These are phyloP conservation scores for Zaprionus camerounensis DNA, from an alignment of 1,140 invertebrate species.

Conservation along the genomic window DNA sequence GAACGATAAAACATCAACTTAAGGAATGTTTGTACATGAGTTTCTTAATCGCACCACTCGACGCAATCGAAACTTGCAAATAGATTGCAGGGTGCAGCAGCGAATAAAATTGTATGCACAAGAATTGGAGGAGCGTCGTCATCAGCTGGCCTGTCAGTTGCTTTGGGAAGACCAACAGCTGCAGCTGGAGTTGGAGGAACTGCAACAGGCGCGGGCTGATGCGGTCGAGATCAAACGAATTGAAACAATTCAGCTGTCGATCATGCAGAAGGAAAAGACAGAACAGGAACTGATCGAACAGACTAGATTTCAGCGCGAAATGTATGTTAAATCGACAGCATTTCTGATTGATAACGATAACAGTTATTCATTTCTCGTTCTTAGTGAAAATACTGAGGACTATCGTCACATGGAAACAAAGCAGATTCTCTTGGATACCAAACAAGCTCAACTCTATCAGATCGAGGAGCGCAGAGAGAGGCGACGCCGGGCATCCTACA, in stretches of 20 bases:
- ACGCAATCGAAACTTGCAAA: constrained; percentile 63
- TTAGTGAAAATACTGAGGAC: constrained; percentile 65
- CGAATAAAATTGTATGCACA: constrained; percentile 43
- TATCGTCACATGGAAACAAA: constrained; percentile 62
- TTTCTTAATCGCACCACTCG: constrained; percentile 59
- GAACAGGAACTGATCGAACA: constrained; percentile 57
- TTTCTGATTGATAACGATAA: fast-evolving
- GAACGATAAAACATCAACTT: constrained; percentile 18
- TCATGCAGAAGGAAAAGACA: constrained; percentile 41
- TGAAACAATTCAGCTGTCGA: constrained; percentile 64
- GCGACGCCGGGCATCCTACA: constrained; percentile 38
- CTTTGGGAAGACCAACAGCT: constrained; percentile 40
- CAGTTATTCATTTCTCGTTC: neutral
- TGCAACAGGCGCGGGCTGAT: constrained; percentile 33
- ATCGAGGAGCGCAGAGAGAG: constrained; percentile 59
- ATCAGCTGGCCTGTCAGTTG: constrained; percentile 41
- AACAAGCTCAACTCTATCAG: constrained; percentile 66
- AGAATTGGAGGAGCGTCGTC: constrained; percentile 53
- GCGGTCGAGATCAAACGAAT: constrained; percentile 43
- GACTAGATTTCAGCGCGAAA: constrained; percentile 63
- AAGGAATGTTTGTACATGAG: constrained; percentile 46
- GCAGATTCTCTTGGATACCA: constrained; percentile 60
- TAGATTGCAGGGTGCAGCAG: constrained; percentile 49
- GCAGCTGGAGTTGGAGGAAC: constrained; percentile 45
- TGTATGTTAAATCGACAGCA: constrained; percentile 37